Evolutionary conservation across 2,797 vertebrate genomes (phyloP), one percentile per base, ranked within the genome.

Genomic region (Falco concolor): DNA sequence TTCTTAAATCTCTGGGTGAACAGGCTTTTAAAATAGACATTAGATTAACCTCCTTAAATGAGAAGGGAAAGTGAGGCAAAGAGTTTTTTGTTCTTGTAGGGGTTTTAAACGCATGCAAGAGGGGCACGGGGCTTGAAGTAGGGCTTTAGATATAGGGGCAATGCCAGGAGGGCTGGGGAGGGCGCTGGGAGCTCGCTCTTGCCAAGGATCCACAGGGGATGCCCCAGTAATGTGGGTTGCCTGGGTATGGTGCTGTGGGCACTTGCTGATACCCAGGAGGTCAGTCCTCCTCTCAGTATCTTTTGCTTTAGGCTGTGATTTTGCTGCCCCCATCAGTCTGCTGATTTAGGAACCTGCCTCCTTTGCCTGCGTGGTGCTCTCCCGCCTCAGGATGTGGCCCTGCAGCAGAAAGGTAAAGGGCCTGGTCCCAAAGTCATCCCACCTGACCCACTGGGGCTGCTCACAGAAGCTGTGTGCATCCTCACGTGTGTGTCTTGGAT

Each of bases 251-350:
- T 47, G 56, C 40, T 80, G 44, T 86, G 93, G 93, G 80, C 67
- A 67, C 84, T 79, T 49, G 59, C 63, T 49, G 88, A 70, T 56
- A 82, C 90, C 93, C 89, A 77, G 44, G 40, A 96, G 87, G 89
- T 56, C 89, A 42, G 82, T 87, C 64, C 49, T 96, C 49, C 12
- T 79, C 59, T 68, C 40, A 3, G 72, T 52, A 57, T 64, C 92
- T 84, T 69, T 87, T 38, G 34, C 88, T 96, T 87, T 94, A 96
- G 95, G 95, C 96, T 97, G 95, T 84, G 96, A 97, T 96, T 97
- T 96, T 97, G 96, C 96, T 97, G 96, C 96, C 96, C 96, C 96
- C 96, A 96, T 85, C 95, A 97, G 96, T 96, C 95, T 94, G 95
- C 84, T 77, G 67, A 45, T 49, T 97, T 92, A 87, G 87, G 93